phyloP scores from a whole-genome alignment of 2,888 invertebrate species.

The Steinernema scapterisci region DNA sequence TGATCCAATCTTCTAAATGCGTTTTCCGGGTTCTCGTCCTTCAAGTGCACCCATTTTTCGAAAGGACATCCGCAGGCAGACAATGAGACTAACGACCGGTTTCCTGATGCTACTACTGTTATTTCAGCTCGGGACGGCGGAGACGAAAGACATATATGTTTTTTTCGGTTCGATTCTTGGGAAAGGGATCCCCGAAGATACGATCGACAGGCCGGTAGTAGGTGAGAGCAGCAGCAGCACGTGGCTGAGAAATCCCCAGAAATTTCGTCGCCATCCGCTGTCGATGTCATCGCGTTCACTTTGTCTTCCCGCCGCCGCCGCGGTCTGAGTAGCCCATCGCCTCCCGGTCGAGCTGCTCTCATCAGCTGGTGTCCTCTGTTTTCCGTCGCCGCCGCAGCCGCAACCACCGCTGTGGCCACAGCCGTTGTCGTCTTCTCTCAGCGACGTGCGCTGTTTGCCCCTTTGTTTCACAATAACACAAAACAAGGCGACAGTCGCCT shows the following conservation, averaged over 20 bases:
- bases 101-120: no score
- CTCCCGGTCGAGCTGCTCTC: background rate
- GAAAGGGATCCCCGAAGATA: no score
- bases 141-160: no score
- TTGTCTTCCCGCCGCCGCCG: background rate
- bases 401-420: background rate
- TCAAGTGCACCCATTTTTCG: no score
- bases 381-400: background rate
- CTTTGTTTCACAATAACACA: background rate
- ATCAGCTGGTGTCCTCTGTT: background rate
- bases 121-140: no score
- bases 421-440: background rate
- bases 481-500: background rate
- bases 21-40: no score
- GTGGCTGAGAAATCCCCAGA: slow-evolving; percentile 20
- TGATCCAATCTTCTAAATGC: no score
- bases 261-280: slow-evolving; percentile 6
- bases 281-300: slow-evolving; percentile 3
- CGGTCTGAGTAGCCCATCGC: background rate
- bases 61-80: no score
- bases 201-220: background rate
- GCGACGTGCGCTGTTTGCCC: background rate
- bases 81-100: no score
- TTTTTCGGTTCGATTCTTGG: no score
- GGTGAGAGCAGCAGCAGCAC: slow-evolving; percentile 12